A percentile compares a stretch with the other conserved stretches of the same genome.
phyloP scores from a whole-genome alignment of 64 coral and sea anemone genomes.

The Astreopora myriophthalma region DNA sequence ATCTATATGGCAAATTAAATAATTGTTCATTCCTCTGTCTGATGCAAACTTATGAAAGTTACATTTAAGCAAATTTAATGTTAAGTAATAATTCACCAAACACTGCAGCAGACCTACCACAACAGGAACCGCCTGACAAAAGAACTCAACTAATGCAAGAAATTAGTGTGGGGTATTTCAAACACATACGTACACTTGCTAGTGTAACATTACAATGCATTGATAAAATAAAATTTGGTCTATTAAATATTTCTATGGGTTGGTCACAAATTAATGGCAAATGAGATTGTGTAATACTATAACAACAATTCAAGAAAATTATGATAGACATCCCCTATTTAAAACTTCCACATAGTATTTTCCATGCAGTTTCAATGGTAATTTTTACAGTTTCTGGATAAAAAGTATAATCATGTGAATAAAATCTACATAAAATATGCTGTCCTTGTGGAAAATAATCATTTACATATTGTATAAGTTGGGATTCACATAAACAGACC shows the following conservation, averaged over 20 bases:
- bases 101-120: not conserved
- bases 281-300: too few relatives aligned
- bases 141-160: conserved; percentile 13
- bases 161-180: not conserved
- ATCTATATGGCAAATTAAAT: too few relatives aligned
- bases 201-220: too few relatives aligned
- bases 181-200: not conserved
- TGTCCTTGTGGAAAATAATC: not conserved
- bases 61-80: not conserved
- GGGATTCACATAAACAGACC: not conserved
- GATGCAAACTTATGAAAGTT: not conserved
- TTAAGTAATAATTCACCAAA: not conserved
- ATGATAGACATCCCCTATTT: too few relatives aligned
- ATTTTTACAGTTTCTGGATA: too few relatives aligned
- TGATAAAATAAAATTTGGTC: too few relatives aligned
- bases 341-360: too few relatives aligned
- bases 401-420: not conserved
- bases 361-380: too few relatives aligned
- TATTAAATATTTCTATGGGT: too few relatives aligned
- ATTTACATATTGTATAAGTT: not conserved
- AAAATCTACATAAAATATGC: not conserved
- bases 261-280: too few relatives aligned
- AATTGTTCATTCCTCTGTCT: not conserved
- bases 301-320: too few relatives aligned
- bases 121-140: not conserved